Base-by-base conservation (phyloP, 2,888 invertebrate genomes). In the Phrixothrix hirtus region DNA sequence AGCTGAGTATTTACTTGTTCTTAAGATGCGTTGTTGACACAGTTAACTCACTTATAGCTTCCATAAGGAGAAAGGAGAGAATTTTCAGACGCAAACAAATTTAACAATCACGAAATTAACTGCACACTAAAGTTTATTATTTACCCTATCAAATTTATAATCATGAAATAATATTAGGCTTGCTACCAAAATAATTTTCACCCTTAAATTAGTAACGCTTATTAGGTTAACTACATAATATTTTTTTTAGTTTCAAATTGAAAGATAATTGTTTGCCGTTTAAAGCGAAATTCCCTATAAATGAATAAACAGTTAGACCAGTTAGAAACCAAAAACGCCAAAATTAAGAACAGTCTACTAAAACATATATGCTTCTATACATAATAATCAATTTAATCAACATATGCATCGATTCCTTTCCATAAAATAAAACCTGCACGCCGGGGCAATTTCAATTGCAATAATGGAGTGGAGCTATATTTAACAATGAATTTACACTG, bases 1-100 rank as follows among this genome's bases (percentile, higher is more conserved):
- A 66, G 60, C 57, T 57, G 56, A 58, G 55, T 66, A 64, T 66
- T 66, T 65, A 59, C 63, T 60, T 55, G 47, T 41, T 48, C 17
- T 43, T 47, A 51, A 58, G 55, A 51, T 45, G 41, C 54, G 44
- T 46, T 58, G 55, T 55, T 55, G 58, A 55, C 55, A 58, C 39
- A 52, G 51, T 51, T 48, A 58, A 56, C 46, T 56, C 41, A 49
- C 45, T 52, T 46, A 44, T 48, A 52, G 52, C 49, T 31, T 44
- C 42, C 45, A 35, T 27, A 49, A 57, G 41, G 37, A 51, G 39
- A 32, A 54, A 41, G 41, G 27, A 16, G 6, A n/a, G 27, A 29
- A 14, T 42, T 27, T 36, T 39, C 38, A 29, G 21, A 11, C 25
- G 14, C 13, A 10, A 6, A 14, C 35, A 32, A 43, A 50, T 37